phyloP scores from a whole-genome alignment of 2,113 vertebrate species.

The Oriolus oriolus region DNA sequence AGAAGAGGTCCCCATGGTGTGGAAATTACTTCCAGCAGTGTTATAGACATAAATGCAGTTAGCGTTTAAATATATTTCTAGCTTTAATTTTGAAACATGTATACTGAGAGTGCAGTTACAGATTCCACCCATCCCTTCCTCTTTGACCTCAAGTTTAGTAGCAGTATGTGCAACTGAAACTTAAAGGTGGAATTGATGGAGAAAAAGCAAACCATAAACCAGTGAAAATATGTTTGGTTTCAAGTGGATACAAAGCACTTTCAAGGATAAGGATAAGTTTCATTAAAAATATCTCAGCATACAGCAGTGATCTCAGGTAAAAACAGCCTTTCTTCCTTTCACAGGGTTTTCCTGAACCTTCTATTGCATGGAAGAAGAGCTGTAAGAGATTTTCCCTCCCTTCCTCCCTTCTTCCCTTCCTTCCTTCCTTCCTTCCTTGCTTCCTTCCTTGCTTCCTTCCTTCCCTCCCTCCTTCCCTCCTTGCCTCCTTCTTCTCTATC shows the following conservation, averaged over 20 bases:
- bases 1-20: background rate
- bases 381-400: background rate
- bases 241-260: background rate
- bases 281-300: background rate
- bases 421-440: too few relatives aligned
- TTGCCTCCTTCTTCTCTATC: too few relatives aligned
- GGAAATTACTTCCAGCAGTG: slow-evolving; percentile 9
- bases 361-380: background rate
- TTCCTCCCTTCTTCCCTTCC: too few relatives aligned
- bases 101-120: background rate
- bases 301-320: background rate
- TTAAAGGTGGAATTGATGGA: background rate
- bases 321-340: background rate
- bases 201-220: background rate
- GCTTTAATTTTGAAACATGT: background rate
- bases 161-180: background rate
- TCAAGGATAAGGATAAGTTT: background rate
- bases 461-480: too few relatives aligned
- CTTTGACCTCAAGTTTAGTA: background rate
- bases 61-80: background rate
- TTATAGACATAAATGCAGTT: background rate
- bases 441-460: too few relatives aligned
- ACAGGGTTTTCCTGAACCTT: background rate
- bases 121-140: background rate
- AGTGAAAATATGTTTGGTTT: background rate